A percentile compares a stretch with the other conserved stretches of the same genome.
Evolutionary conservation across 2,888 invertebrate species (phyloP).

Genomic region (Stratiomys singularior): DNA sequence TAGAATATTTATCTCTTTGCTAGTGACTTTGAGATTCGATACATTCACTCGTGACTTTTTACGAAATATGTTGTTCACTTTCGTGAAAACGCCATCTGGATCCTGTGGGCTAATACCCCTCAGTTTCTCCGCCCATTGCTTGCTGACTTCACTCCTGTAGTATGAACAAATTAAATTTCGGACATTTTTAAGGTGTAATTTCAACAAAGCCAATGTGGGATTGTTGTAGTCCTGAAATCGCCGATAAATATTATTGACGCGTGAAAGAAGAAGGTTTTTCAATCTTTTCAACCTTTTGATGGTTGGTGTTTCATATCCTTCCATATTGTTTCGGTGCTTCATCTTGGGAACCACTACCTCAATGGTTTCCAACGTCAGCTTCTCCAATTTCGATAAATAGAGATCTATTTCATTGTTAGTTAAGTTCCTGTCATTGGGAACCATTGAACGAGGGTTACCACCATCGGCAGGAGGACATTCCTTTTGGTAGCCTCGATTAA

Average conservation of each 20-base stretch:
- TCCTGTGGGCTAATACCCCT: background rate
- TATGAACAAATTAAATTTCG: background rate
- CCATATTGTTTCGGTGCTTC: conserved; percentile 6
- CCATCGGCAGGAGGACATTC: background rate
- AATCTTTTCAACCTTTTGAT: background rate
- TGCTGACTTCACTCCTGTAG: conserved; percentile 6
- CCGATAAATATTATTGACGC: conserved; percentile 25
- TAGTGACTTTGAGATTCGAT: background rate
- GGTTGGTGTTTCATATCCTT: background rate
- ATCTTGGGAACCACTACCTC: conserved; percentile 3
- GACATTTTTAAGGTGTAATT: background rate
- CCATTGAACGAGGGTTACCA: background rate
- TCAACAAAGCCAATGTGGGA: background rate
- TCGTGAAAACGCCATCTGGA: background rate
- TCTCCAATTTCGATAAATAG: background rate
- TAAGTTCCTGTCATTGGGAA: conserved; percentile 17
- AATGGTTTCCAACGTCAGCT: background rate
- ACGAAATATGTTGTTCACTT: conserved; percentile 12
- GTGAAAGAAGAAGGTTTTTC: background rate
- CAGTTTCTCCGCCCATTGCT: conserved; percentile 6
- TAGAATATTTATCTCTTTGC: too few relatives aligned
- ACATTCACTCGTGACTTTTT: background rate
- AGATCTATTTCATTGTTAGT: conserved; percentile 11
- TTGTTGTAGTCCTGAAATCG: conserved; percentile 23
- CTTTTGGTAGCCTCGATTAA: background rate